Percentiles rank a stretch among this genome's conserved stretches.
Evolutionary conservation across 2,113 vertebrate species (phyloP).

Genomic region (Pseudorasbora parva): DNA sequence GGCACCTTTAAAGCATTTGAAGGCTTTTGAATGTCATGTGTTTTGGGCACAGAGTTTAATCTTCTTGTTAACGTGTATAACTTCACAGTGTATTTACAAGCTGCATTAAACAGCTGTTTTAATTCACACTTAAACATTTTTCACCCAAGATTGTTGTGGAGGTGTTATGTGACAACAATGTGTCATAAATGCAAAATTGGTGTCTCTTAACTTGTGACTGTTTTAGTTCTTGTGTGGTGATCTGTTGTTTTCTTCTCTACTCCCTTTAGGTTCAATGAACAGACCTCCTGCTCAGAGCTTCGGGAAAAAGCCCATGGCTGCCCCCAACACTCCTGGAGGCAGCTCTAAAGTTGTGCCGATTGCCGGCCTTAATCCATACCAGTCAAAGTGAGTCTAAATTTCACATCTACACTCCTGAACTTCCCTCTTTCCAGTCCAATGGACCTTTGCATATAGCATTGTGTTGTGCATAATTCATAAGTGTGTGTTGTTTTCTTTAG

Average conservation of each 20-base stretch:
- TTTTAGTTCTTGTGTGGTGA: conserved; percentile 45
- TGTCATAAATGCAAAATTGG: background rate
- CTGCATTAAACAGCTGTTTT: background rate
- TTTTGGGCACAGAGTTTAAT: background rate
- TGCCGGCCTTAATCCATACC: conserved; percentile 94
- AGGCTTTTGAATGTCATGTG: background rate
- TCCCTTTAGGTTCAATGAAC: conserved; percentile 71
- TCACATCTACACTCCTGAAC: background rate
- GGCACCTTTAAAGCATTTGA: background rate
- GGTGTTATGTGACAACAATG: background rate
- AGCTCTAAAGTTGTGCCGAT: conserved; percentile 90
- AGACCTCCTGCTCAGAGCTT: conserved; percentile 77
- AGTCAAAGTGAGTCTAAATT: conserved; percentile 87
- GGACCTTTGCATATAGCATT: background rate
- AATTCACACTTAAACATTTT: background rate
- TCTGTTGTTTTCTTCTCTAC: conserved; percentile 59
- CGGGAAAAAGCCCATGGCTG: conserved; percentile 71
- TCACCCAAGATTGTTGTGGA: background rate
- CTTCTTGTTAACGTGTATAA: background rate
- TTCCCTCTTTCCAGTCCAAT: background rate
- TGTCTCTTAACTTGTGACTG: background rate
- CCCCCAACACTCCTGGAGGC: conserved; percentile 79
- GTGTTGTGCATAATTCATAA: background rate
- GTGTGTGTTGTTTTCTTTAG: conserved; percentile 66
- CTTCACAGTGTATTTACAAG: background rate